Evolutionary conservation across 1,140 invertebrate genomes (phyloP).

Genomic region (Olivierus martensii): DNA sequence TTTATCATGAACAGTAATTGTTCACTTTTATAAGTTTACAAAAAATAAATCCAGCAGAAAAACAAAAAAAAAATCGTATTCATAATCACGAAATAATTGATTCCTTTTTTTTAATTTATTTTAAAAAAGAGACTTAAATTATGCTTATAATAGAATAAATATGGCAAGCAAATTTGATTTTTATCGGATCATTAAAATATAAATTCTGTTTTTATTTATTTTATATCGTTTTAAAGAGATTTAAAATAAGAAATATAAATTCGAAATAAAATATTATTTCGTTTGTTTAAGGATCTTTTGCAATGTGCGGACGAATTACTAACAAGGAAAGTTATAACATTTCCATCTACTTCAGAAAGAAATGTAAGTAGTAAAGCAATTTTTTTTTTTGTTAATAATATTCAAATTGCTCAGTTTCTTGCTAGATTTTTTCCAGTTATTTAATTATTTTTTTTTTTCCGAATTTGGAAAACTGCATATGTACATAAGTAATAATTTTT

Average conservation of each 20-base stretch:
- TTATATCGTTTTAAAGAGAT: neutral
- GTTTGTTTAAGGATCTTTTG: conserved; percentile 8
- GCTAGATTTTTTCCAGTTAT: neutral
- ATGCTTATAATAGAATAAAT: no score
- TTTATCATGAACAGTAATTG: neutral
- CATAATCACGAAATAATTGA: no score
- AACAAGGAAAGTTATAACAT: conserved; percentile 10
- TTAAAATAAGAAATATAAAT: neutral
- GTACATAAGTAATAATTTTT: neutral
- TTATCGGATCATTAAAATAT: no score
- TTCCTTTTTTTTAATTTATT: no score
- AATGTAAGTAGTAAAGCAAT: conserved; percentile 9
- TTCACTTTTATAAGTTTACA: neutral
- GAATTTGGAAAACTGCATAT: neutral
- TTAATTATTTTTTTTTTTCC: neutral
- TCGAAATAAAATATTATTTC: neutral
- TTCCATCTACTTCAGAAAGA: conserved; percentile 12
- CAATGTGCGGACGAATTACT: conserved; percentile 12
- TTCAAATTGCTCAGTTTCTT: no score
- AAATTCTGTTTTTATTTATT: no score
- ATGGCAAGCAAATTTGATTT: no score
- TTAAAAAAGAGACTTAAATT: no score
- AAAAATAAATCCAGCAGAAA: no score
- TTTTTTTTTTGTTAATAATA: neutral
- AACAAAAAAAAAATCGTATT: no score